These are phyloP conservation scores for Neoscelio sp. DNA, from an alignment of 2,888 invertebrate species.

Conservation along the genomic window DNA sequence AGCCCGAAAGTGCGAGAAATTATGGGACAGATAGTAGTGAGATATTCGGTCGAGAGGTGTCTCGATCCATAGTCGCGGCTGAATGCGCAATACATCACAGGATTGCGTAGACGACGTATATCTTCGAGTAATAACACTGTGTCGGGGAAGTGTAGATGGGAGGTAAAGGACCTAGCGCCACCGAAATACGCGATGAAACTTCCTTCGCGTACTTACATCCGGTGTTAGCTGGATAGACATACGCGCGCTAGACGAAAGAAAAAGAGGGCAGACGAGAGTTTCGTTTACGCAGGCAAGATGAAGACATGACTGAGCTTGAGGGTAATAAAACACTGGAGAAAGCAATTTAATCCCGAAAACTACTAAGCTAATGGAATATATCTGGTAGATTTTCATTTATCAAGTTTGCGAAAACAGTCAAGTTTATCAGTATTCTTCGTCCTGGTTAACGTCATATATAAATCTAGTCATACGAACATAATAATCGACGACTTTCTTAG, in stretches of 20 bases:
- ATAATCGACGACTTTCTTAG: conserved; percentile 2
- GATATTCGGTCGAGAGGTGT: conserved; percentile 68
- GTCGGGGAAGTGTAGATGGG: conserved; percentile 52
- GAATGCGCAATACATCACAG: conserved; percentile 79
- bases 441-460: conserved; percentile 18
- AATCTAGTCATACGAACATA: conserved; percentile 17
- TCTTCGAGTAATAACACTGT: conserved; percentile 74
- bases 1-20: conserved; percentile 55
- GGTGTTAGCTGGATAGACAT: conserved; percentile 71
- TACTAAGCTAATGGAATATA: conserved; percentile 61
- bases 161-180: conserved; percentile 62
- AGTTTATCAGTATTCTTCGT: conserved; percentile 37
- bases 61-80: conserved; percentile 73
- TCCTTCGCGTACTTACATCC: conserved; percentile 62
- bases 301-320: conserved; percentile 21
- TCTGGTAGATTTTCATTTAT: conserved; percentile 36
- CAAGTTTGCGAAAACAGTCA: conserved; percentile 43
- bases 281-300: conserved; percentile 10
- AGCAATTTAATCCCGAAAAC: conserved; percentile 53
- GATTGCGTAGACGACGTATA: conserved; percentile 78
- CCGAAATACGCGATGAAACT: conserved; percentile 72
- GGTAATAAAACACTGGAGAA: conserved; percentile 53
- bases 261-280: conserved; percentile 21
- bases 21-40: conserved; percentile 49
- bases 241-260: conserved; percentile 40